Base-by-base conservation (phyloP, 1,140 invertebrate genomes). In the Cheumatopsyche charites region DNA sequence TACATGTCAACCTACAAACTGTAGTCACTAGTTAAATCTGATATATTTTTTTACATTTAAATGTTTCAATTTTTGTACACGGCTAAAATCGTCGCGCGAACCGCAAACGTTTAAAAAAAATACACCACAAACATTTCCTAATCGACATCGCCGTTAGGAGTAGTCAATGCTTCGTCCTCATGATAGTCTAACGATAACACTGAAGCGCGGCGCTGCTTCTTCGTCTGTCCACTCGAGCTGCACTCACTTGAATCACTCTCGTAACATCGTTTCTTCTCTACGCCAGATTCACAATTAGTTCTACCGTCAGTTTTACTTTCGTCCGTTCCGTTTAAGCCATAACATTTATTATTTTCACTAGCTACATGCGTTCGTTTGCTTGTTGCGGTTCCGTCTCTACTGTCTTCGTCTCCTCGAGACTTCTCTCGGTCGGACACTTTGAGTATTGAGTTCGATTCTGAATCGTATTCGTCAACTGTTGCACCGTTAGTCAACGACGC, bases 101-200 rank as follows among this genome's bases (percentile, higher is more conserved):
- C 17, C 62, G 62, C 29, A n/a, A 63, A 19, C 62, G 19, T 12
- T 58, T 9, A 13, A 25, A 21, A 63, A 41, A 29, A 41, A 63
- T 63, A n/a, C 62, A 63, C 62, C 41, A 42, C 42, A 21, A 42
- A 63, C 58, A 62, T 23, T 41, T 25, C 78, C 79, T 84, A 85
- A 77, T 83, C 81, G 6, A 79, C 81, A 68, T 83, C 82, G 23
- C 83, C 83, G 74, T 85, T 85, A 67, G 82, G 77, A 13, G 83
- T 77, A 1, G 82, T 82, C 47, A 85, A 80, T 0, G 83, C 80
- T 23, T 84, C 82, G 17, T 88, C 89, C 70, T 91, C 90, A 77
- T 90, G 90, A 79, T 90, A 90, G 79, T 91, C 90, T 19, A 90
- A 83, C 68, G 90, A 89, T 41, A 91, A 83, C 5, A 90, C 88